Base-by-base conservation (phyloP, 2,113 vertebrate genomes). In the Colistium nudipinnis region DNA sequence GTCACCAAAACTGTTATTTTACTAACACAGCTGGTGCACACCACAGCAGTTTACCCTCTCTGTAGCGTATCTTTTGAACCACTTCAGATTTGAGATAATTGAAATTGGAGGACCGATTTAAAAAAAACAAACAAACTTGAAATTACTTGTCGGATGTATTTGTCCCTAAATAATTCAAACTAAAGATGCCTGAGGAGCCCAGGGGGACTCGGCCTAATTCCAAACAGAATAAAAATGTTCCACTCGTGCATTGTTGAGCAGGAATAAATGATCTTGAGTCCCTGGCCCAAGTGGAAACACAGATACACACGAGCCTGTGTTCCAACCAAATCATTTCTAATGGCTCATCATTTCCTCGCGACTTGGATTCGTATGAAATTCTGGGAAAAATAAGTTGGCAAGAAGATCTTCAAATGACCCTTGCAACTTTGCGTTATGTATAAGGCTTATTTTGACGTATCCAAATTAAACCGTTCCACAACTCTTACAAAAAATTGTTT, bases 1-100 rank as follows among this genome's bases (percentile, higher is more conserved):
- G 22, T 14, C 60, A 64, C 67, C 62, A 47, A 49, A 31, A 35
- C 57, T 78, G 43, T 70, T 61, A 76, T 51, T 76, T 63, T 39
- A 17, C 38, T 59, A n/a, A n/a, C 39, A 68, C 36, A 47, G 10
- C 20, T 41, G 44, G 44, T 47, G 27, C 36, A 54, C 45, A 14
- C 47, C 52, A 60, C 22, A 67, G 6, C 22, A 31, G 41, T 27
- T 24, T 6, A 13, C 44, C 7, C 49, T 19, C 24, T 73, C 41
- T 57, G 14, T 4, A 1, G 11, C 76, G 70, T 51, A 16, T 74
- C 35, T 51, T 65, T 41, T 25, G 41, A 68, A 49, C 10, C 24
- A 44, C 36, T 39, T 60, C 24, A 57, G 38, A 60, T 51, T 24
- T 47, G 30, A 22, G 25, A 30, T 55, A 49, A 63, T 13, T n/a